Evolutionary conservation across 2,797 vertebrate genomes (phyloP), one percentile per base, ranked within the genome.

Genomic region (Scyliorhinus canicula): DNA sequence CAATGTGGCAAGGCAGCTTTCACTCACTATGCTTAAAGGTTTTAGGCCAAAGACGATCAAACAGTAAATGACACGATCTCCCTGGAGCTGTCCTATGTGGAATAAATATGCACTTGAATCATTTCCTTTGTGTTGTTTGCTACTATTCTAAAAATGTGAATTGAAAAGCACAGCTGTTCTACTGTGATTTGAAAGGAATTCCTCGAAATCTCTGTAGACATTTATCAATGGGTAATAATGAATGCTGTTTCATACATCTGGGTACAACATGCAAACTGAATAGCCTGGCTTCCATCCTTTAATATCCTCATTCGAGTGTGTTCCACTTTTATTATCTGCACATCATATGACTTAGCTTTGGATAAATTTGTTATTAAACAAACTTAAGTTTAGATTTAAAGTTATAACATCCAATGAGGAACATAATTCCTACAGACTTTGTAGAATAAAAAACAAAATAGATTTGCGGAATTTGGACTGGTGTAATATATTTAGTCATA

Each of bases 21-120:
- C 50, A 55, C 67, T 94, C 31, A 50, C 16, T 44, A 94, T 19
- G 93, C 67, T 94, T 71, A 69, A n/a, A 71, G 21, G 67, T 94
- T 94, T 74, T 74, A 74, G 44, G 44, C 67, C 67, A 94, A 71
- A 69, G 63, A 57, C 52, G 67, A 94, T 94, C 93, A 94, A 94
- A 74, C 93, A 71, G 16, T 1, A 94, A 71, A 35, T 94, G 67
- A 74, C 93, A 94, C 31, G 67, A 94, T 94, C 65, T 94, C 93
- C 93, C 93, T 94, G 65, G 93, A 94, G 93, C 93, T 94, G 93
- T n/a, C 67, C 67, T 7, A 52, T 50, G 26, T 55, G 93, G 67
- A 94, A 94, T 94, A 94, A 94, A 94, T 94, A 94, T 94, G 65
- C 93, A 71, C 60, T 74, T 94, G 65, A 94, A 94, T 94, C 93